Conservation (phyloP, 2,797 vertebrate genomes). For the Coccyzus lansbergi region DNA sequence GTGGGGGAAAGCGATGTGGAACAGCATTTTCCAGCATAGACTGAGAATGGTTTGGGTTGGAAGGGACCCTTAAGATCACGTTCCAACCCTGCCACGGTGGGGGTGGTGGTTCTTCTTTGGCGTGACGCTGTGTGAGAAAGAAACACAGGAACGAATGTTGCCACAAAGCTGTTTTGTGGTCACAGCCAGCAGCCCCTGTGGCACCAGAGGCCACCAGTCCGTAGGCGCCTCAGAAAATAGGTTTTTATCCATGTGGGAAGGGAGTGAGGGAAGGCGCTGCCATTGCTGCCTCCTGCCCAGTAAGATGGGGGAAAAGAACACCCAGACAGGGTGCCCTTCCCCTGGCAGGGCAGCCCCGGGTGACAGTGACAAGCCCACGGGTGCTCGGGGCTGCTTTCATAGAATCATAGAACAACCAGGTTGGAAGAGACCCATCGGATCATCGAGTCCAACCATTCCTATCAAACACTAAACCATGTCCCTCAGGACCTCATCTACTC, state of each 20-base stretch:
- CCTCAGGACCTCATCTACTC: no score
- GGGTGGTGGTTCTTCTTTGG: neutral
- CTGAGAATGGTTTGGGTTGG: no score
- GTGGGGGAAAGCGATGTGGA: neutral
- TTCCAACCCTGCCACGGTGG: no score
- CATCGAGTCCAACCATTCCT: no score
- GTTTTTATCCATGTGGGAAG: neutral
- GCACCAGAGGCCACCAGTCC: no score
- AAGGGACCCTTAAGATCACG: no score
- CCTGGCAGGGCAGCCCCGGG: fast-evolving
- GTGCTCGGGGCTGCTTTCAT: no score
- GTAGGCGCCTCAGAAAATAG: neutral
- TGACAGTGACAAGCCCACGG: no score
- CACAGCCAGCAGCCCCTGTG: neutral
- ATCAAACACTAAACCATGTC: no score
- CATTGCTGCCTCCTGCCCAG: fast-evolving
- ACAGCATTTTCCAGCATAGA: neutral
- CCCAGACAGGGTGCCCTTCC: fast-evolving
- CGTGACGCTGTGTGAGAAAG: no score
- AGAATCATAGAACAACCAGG: no score
- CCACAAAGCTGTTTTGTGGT: neutral
- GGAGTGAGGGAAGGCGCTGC: neutral
- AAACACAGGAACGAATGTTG: neutral
- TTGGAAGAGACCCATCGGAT: no score
- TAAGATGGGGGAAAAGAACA: fast-evolving